phyloP scores from a whole-genome alignment of 2,888 invertebrate genomes.

The Bellardia bayeri region DNA sequence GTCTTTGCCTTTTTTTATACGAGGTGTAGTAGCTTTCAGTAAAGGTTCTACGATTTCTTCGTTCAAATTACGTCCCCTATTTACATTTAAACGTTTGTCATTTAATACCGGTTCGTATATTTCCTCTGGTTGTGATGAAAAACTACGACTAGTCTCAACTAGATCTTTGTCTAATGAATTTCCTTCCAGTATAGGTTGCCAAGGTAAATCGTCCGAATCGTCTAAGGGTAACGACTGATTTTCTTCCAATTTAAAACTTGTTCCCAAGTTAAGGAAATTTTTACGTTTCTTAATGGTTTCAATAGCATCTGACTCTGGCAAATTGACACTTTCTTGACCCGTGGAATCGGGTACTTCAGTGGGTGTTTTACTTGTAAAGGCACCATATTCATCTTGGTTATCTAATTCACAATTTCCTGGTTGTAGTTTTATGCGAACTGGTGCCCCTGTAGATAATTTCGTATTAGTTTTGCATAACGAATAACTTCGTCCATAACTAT shows the following conservation, averaged over 20 bases:
- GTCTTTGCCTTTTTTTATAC: constrained; percentile 80
- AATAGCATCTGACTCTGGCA: constrained; percentile 78
- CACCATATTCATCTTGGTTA: constrained; percentile 82
- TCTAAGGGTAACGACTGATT: constrained; percentile 80
- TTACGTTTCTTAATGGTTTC: constrained; percentile 82
- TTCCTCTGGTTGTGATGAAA: constrained; percentile 79
- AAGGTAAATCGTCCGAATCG: constrained; percentile 83
- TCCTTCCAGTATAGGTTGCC: constrained; percentile 85
- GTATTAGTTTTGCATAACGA: constrained; percentile 92
- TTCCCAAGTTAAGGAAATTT: constrained; percentile 83
- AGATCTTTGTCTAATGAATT: constrained; percentile 84
- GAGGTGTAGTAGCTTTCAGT: constrained; percentile 87
- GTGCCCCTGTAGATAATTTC: constrained; percentile 89
- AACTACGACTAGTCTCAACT: constrained; percentile 82
- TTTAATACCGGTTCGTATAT: constrained; percentile 86
- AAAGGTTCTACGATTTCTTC: constrained; percentile 91
- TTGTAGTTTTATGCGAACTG: constrained; percentile 89
- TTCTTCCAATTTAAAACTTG: constrained; percentile 81
- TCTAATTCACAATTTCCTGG: constrained; percentile 91
- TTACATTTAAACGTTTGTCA: constrained; percentile 78
- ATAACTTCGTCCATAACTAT: constrained; percentile 93
- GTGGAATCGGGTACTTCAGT: constrained; percentile 78
- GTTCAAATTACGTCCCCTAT: constrained; percentile 80
- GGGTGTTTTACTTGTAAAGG: constrained; percentile 76
- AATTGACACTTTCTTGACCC: constrained; percentile 77